These are phyloP conservation scores for Carposina sasakii DNA, from an alignment of 1,140 invertebrate genomes.

Conservation along the genomic window DNA sequence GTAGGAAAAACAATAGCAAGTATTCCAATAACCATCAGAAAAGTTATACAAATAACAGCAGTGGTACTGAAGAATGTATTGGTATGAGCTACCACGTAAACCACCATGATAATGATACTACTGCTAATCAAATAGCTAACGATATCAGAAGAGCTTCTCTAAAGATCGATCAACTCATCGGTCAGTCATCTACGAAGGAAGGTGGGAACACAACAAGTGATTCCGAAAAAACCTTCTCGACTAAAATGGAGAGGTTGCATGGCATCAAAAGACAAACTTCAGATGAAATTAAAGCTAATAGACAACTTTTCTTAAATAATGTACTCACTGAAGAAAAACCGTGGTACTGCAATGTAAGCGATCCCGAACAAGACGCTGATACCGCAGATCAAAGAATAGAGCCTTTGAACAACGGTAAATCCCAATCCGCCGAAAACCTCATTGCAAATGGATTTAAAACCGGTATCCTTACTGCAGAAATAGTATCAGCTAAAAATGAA, in stretches of 20 bases:
- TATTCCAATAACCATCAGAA: conserved; percentile 69
- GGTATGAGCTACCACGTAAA: conserved; percentile 68
- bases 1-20: conserved; percentile 69
- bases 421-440: conserved; percentile 58
- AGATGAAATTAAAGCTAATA: conserved; percentile 63
- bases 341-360: conserved; percentile 69
- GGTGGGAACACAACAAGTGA: conserved; percentile 56
- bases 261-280: conserved; percentile 64
- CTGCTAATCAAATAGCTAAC: conserved; percentile 73
- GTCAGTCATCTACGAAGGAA: conserved; percentile 72
- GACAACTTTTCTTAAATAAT: conserved; percentile 58
- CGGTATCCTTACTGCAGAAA: conserved; percentile 45
- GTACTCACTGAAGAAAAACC: conserved; percentile 61
- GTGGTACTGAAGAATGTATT: conserved; percentile 71
- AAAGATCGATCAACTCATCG: conserved; percentile 74
- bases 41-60: conserved; percentile 57
- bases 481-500: conserved; percentile 62
- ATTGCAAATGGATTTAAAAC: conserved; percentile 41
- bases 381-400: conserved; percentile 53
- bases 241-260: conserved; percentile 65
- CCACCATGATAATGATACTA: conserved; percentile 69
- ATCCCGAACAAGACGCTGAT: conserved; percentile 64
- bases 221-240: conserved; percentile 60
- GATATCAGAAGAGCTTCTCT: conserved; percentile 70
- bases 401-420: conserved; percentile 42